Base-by-base conservation (phyloP, 92 coral and sea anemone species). In the Heteractis magnifica region DNA sequence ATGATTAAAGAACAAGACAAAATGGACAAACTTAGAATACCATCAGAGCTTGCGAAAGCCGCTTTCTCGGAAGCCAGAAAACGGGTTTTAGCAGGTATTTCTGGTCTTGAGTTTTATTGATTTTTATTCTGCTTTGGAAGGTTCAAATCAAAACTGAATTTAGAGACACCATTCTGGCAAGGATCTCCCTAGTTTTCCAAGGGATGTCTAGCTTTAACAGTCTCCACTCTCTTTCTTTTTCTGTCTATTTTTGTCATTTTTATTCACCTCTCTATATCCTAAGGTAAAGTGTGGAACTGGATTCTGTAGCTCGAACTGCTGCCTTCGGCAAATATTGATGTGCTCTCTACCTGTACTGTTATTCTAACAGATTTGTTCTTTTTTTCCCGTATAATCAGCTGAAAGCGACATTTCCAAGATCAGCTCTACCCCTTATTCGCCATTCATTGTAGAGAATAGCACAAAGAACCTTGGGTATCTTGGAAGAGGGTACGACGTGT, bases 401-500 rank as follows among this genome's bases (percentile, higher is more conserved):
- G 73, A 68, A 41, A 68, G 73, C 23, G 73, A 68, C 49, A 26
- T 68, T 10, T 10, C 26, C 2, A 48, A 68, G 23, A 68, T 68
- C 73, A 26, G 26, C 16, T 14, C 73, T 26, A 68, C 73, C 5
- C 73, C 73, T 68, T 68, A 68, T 68, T 68, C 73, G 8, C 73
- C 73, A 23, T 68, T 68, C 26, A 68, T 8, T 41, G 73, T 50
- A 68, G 73, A 68, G 19, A 68, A 68, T 41, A 68, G 73, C 6
- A 4, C 73, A 19, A 68, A 68, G 49, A 68, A 68, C 73, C 73
- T 68, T 68, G 73, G 73, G 1, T 68, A 68, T 68, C 73, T 68
- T 68, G 73, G 73, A 9, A 68, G 73, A 68, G 73, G 73, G 23
- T 68, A 68, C 73, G 73, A 68, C 23, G 73, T 11, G 10, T 26